Percentiles rank a stretch among this genome's conserved stretches.
Conservation (phyloP, 2,797 vertebrate species). For the Acanthis flammea region DNA sequence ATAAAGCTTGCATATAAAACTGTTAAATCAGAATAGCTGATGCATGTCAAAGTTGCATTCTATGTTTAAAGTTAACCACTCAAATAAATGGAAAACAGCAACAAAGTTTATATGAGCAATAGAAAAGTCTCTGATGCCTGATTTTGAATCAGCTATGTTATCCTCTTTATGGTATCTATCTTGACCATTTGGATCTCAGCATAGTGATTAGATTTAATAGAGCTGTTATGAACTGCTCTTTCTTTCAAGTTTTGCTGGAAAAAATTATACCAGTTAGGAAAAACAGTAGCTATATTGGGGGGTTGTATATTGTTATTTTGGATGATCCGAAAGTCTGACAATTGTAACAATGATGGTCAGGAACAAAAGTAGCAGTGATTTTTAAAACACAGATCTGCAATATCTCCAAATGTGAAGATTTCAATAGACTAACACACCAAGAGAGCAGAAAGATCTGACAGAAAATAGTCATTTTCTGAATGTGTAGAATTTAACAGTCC, state of each 20-base stretch:
- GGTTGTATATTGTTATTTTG: neutral
- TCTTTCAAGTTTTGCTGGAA: neutral
- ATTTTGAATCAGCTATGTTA: neutral
- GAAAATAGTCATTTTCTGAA: neutral
- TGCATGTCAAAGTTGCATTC: neutral
- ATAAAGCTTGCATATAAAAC: neutral
- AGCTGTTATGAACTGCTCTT: neutral
- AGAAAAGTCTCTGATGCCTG: neutral
- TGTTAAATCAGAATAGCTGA: neutral
- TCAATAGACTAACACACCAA: neutral
- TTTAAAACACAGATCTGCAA: neutral
- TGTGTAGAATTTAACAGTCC: neutral
- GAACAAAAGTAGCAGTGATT: neutral
- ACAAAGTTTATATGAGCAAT: neutral
- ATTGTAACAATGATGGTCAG: neutral
- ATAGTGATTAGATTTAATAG: neutral
- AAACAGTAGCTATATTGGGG: neutral
- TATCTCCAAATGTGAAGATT: neutral
- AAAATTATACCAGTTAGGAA: neutral
- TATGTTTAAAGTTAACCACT: neutral
- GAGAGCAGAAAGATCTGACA: neutral
- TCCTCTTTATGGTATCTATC: neutral
- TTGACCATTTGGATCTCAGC: neutral
- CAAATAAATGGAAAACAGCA: neutral
- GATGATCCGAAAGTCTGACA: neutral